Conservation (phyloP, 2,888 invertebrate species). For the Chesias legatella region DNA sequence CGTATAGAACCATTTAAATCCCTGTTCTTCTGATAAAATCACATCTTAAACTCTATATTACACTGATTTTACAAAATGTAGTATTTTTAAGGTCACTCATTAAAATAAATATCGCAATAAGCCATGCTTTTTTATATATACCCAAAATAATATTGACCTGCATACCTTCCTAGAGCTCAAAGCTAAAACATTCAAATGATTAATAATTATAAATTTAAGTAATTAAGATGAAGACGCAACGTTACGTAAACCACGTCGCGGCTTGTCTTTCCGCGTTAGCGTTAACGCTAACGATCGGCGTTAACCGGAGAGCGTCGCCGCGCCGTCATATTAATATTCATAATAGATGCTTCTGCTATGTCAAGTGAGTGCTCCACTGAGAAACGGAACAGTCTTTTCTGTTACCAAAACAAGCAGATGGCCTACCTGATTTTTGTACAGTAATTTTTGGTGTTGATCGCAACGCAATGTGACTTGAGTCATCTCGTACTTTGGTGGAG, state of each 20-base stretch:
- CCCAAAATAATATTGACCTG: conserved; percentile 1
- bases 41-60: too few species aligned
- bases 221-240: conserved; percentile 2
- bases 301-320: conserved; percentile 49
- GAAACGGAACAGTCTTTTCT: too few species aligned
- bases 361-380: background rate
- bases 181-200: conserved; percentile 67
- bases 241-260: conserved; percentile 15
- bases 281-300: conserved; percentile 41
- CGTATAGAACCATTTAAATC: too few species aligned
- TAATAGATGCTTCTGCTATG: conserved; percentile 30
- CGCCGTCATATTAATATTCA: conserved; percentile 64
- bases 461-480: too few species aligned
- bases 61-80: too few species aligned
- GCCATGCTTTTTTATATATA: too few species aligned
- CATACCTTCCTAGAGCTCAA: conserved; percentile 60
- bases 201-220: conserved; percentile 3
- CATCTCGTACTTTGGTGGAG: too few species aligned
- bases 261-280: conserved; percentile 65
- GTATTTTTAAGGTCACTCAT: too few species aligned
- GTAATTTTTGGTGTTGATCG: too few species aligned
- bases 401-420: background rate
- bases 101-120: too few species aligned
- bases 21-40: too few species aligned
- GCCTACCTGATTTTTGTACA: too few species aligned